These are phyloP conservation scores for Ormyrus labotus DNA, from an alignment of 2,888 invertebrate genomes.

Conservation along the genomic window DNA sequence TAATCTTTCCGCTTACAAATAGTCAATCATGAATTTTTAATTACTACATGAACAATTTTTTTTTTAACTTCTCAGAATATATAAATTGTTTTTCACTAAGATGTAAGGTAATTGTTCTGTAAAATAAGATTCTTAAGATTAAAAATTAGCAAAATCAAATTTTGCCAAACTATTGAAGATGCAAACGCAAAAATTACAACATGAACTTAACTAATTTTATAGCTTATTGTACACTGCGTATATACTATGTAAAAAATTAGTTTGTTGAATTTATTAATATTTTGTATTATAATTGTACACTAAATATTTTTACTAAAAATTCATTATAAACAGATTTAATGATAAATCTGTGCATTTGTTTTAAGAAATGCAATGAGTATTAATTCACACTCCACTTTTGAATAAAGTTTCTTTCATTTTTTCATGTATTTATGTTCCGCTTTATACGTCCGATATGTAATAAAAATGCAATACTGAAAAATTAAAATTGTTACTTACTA, in stretches of 20 bases:
- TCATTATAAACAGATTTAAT: not conserved
- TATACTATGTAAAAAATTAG: slow-evolving; percentile 13
- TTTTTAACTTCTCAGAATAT: not conserved
- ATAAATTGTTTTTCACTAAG: not conserved
- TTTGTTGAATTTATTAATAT: slow-evolving; percentile 31
- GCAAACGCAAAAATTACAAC: not conserved
- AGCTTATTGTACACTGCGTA: not conserved
- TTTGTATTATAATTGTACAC: slow-evolving; percentile 27
- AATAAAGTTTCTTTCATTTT: too few relatives aligned
- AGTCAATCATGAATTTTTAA: too few relatives aligned
- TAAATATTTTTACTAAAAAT: not conserved
- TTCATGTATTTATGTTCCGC: too few relatives aligned
- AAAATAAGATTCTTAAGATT: not conserved
- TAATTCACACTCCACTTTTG: slow-evolving; percentile 1
- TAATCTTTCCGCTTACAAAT: too few relatives aligned
- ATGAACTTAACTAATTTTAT: not conserved
- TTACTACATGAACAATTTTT: too few relatives aligned
- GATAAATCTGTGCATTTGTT: slow-evolving; percentile 22
- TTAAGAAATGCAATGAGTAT: slow-evolving; percentile 23
- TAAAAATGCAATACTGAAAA: too few relatives aligned
- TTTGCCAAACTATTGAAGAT: not conserved
- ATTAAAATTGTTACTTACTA: too few relatives aligned
- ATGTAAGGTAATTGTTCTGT: too few relatives aligned
- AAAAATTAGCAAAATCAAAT: not conserved
- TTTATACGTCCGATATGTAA: too few relatives aligned